Percentiles rank a stretch among this genome's conserved stretches.
Evolutionary conservation across 2,797 vertebrate genomes (phyloP).

Genomic region (Chromobotia macracanthus): DNA sequence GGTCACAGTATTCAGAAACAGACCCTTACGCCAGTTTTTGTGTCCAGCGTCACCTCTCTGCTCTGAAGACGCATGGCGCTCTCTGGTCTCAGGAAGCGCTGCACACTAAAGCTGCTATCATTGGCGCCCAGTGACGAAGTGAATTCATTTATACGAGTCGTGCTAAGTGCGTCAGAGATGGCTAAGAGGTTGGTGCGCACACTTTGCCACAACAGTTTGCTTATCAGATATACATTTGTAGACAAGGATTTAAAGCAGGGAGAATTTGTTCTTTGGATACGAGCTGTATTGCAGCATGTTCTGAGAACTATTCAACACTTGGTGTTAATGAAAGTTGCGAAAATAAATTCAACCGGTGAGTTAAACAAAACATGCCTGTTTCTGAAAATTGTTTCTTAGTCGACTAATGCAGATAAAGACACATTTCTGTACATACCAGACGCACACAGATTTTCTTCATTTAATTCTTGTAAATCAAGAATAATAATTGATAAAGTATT

Average conservation of each 20-base stretch:
- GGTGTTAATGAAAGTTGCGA: neutral
- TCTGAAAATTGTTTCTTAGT: neutral
- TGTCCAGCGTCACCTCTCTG: slow-evolving; percentile 63
- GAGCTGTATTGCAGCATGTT: neutral
- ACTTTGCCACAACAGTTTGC: neutral
- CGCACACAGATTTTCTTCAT: too few species aligned
- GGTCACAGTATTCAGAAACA: slow-evolving; percentile 56
- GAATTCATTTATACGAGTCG: slow-evolving; percentile 80
- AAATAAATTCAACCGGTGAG: neutral
- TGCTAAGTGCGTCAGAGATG: slow-evolving; percentile 80
- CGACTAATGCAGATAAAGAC: neutral
- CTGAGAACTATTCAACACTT: slow-evolving; percentile 8
- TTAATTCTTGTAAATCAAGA: too few species aligned
- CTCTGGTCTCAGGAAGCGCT: slow-evolving; percentile 67
- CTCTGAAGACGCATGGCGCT: slow-evolving; percentile 78
- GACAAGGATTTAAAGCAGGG: slow-evolving; percentile 13
- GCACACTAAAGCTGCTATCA: slow-evolving; percentile 72
- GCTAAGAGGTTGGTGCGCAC: slow-evolving; percentile 67
- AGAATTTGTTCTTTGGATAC: slow-evolving; percentile 3
- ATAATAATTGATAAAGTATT: too few species aligned
- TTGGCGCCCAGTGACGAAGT: slow-evolving; percentile 76
- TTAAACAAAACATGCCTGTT: neutral
- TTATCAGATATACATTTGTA: neutral
- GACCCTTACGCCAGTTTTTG: slow-evolving; percentile 64
- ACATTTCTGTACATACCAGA: too few species aligned